Evolutionary conservation across 2,113 vertebrate species (phyloP), one percentile per base, ranked within the genome.

Genomic region (Lagenorhynchus albirostris): DNA sequence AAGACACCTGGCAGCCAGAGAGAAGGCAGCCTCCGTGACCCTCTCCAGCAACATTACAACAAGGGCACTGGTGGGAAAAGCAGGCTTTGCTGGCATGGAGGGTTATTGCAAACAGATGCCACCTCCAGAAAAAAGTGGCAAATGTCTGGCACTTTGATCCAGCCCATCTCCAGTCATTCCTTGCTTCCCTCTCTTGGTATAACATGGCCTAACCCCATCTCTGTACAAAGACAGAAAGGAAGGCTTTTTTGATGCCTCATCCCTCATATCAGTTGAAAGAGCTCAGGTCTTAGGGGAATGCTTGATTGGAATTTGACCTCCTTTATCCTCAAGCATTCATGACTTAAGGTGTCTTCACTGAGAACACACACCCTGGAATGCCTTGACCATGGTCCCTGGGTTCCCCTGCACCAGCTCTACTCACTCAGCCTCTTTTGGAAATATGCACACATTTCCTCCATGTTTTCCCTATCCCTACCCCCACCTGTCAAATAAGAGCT

Each of bases 41-140:
- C 97, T 96, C 95, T 83, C 92, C 97, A 94, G 98, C 98, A 97
- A 94, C 94, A 0, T 93, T 67, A 96, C 31, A 94, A 95, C 97
- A 95, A 97, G 98, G 95, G 96, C 93, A 97, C 86, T 96, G 97
- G 96, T 94, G 95, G 97, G 98, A 98, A 98, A 98, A 98, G 97
- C 91, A 97, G 97, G 31, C 41, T 97, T 98, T 97, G 97, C 93
- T 96, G 95, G 95, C 93, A 70, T 80, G 68, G 20, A 84, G 93
- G 44, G 62, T 97, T 98, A 98, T 71, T 98, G 96, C 96, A 98
- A 97, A 96, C 97, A 98, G 97, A 97, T 98, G 97, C 97, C 87
- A 80, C 97, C 33, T 1, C 93, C 94, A 95, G 94, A 73, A 81
- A 95, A 80, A 85, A 92, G 95, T 90, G 93, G 91, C 9, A 21